Evolutionary conservation across 2,797 vertebrate genomes (phyloP), one percentile per base, ranked within the genome.

Genomic region (Notoglanidium macrostoma): DNA sequence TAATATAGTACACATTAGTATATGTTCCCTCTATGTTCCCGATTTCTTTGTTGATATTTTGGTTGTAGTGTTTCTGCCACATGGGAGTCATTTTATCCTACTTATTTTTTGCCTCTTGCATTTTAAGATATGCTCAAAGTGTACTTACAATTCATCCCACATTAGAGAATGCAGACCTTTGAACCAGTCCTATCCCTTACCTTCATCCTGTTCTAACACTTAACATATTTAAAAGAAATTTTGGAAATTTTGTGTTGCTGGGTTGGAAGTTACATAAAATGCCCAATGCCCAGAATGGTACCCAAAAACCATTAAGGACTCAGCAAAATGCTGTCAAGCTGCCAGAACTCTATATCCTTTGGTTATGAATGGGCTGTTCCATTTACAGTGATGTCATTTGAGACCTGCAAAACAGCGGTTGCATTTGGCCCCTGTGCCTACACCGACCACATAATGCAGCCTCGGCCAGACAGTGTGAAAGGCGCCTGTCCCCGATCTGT

Each of bases 381-480:
- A 92, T 93, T 92, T 92, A 91, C 90, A 92, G 92, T 92, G 92
- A 93, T 90, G 93, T 94, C 92, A 94, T 93, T 83, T 83, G 68
- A 86, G 88, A 88, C 88, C 78, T 91, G 92, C 92, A 81, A 63
- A 81, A 87, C 94, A 92, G 91, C 92, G 94, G 93, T 95, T 95
- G 91, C 93, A 91, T 92, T 94, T 95, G 93, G 94, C 93, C 87
- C 88, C 90, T 92, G 87, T 90, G 92, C 88, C 92, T 92, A 93
- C 92, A 88, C 90, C 88, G 91, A 94, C 93, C 91, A 9, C 85
- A 76, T 89, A 92, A 85, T 91, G 88, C 91, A 89, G 84, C 63
- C 93, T 93, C 91, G 93, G 93, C 93, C 93, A 94, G 93, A 94
- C 92, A 94, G 93, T 91, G 91, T 90, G 93, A 94, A 85, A 87